Evolutionary conservation across 2,888 invertebrate species (phyloP), one percentile per base, ranked within the genome.

Genomic region (Morpho deidamia): DNA sequence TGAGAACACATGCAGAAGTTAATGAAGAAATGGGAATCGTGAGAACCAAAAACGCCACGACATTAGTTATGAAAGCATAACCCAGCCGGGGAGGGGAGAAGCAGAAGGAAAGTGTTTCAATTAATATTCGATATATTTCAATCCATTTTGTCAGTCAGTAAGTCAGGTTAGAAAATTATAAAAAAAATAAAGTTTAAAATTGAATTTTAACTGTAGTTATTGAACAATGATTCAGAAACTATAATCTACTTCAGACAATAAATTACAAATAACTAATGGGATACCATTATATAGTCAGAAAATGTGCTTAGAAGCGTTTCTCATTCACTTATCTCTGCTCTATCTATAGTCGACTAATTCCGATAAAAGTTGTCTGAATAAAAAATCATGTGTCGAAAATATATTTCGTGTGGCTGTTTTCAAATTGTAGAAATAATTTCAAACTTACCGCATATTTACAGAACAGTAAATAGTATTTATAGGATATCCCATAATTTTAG

Each of bases 41-140:
- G 67, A 77, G 78, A 71, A 81, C 49, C 78, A 79, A 68, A 77
- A 81, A 82, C 74, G 80, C 80, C 82, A 75, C 71, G 73, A 77
- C 71, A 71, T 77, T 72, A 76, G 76, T 81, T 75, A 81, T 83
- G 80, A 81, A 81, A 85, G 83, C 81, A 67, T 74, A 77, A 77
- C 79, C 83, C 84, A 76, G 72, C 70, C 76, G 76, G 70, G 71
- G 72, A 69, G 70, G 75, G 72, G 73, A 69, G 76, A 81, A 79
- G 81, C 70, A 69, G 67, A 63, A 58, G 62, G 66, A 67, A 70
- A 70, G 49, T 46, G n/a, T 40, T 46, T 44, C 33, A 44, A 55
- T 60, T 58, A 60, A 53, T 58, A 49, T 56, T 12, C 10, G 45
- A 41, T 23, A n/a, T 51, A 41, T 23, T 35, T 12, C 34, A 48